Evolutionary conservation across 2,113 vertebrate species (phyloP), one percentile per base, ranked within the genome.

Genomic region (Chlorodrepanis virens): DNA sequence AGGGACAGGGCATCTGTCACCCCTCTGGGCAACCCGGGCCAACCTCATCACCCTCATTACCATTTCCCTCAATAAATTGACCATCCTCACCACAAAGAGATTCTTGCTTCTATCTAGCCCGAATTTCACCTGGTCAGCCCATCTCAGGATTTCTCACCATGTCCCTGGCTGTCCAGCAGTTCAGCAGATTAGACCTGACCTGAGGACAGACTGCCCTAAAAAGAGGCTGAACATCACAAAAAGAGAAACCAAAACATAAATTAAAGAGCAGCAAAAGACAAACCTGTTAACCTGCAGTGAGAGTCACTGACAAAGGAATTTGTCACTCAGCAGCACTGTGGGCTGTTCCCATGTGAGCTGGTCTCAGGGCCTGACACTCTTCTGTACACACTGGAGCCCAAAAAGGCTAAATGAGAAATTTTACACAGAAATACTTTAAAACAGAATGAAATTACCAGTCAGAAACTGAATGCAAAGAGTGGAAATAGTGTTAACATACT

Each of bases 11-110:
- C 13, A 49, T 16, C 49, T 2, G 0, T 10, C 35, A 6, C 21
- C 31, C 9, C 35, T 12, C 31, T 5, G 17, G 16, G 33, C 40
- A 13, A 5, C 12, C 18, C 4, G 18, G 29, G 47, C 47, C 47
- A 29, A 0, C 23, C 20, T 31, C 42, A 4, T 4, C 1, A 3
- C 10, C 14, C 18, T 37, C 22, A 0, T 3, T 4, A 2, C 6
- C 2, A n/a, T 16, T 56, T 10, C 1, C 50, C 19, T 20, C 28
- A 2, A 1, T 16, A 1, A 5, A 35, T 29, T 29, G 9, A 11
- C 20, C 40, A 6, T 10, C 18, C 39, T 29, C 47, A 3, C 5
- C 7, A 3, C 1, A 4, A 21, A 29, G n/a, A 40, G 12, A 28
- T 28, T 4, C 20, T 21, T 31, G 16, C 49, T 31, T 5, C 16